Evolutionary conservation across 2,113 vertebrate genomes (phyloP).

Genomic region (Neotoma lepida): DNA sequence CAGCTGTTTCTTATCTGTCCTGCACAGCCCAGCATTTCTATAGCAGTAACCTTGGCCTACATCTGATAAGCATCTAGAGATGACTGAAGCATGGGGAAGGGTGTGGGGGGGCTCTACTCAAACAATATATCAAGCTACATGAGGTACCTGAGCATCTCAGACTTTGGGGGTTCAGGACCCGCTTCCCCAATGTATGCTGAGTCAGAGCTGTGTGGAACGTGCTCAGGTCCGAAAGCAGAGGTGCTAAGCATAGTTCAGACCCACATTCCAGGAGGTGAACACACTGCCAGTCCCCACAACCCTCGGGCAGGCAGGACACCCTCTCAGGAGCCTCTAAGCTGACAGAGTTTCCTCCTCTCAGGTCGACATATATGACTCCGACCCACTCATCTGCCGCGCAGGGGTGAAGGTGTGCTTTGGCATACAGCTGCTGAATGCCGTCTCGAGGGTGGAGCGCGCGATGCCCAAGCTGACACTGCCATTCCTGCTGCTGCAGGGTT

Average conservation of each 20-base stretch:
- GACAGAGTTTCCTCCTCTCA: slow-evolving; percentile 70
- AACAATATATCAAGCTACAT: neutral
- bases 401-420: slow-evolving; percentile 92
- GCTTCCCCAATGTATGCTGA: neutral
- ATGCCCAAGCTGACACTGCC: slow-evolving; percentile 92
- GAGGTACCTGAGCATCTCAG: neutral
- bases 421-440: slow-evolving; percentile 92
- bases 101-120: neutral
- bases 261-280: neutral
- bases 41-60: neutral
- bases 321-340: neutral
- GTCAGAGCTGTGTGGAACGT: neutral
- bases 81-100: neutral
- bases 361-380: slow-evolving; percentile 91
- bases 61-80: neutral
- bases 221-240: neutral
- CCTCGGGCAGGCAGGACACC: neutral
- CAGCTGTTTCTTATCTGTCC: neutral
- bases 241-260: neutral
- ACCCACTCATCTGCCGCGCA: slow-evolving; percentile 91
- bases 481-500: slow-evolving; percentile 95
- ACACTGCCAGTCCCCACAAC: neutral
- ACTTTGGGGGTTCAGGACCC: neutral
- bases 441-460: slow-evolving; percentile 89
- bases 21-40: no score